Conservation (phyloP, 2,113 vertebrate genomes). For the Oncorhynchus masou region DNA sequence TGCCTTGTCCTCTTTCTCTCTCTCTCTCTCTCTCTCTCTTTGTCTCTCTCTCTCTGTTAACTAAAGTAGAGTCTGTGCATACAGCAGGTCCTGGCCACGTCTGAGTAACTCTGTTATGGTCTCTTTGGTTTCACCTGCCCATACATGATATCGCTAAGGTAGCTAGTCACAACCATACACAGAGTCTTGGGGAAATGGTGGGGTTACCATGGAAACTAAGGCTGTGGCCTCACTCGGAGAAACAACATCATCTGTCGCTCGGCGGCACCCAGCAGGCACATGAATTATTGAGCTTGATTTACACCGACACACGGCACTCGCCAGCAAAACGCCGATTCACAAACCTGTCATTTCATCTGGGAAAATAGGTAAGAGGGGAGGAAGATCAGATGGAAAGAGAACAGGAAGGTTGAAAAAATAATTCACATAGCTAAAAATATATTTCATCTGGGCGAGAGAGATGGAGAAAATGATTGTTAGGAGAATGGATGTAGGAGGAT, state of each 20-base stretch:
- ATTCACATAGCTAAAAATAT: too few relatives aligned
- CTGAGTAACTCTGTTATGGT: too few relatives aligned
- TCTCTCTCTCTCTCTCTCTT: not conserved
- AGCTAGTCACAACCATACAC: not conserved
- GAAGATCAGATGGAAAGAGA: not conserved
- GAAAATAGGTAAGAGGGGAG: slow-evolving; percentile 10
- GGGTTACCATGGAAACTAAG: slow-evolving; percentile 70
- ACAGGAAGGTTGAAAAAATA: not conserved
- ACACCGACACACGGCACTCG: slow-evolving; percentile 25
- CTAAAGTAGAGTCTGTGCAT: too few relatives aligned
- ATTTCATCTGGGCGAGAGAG: not conserved
- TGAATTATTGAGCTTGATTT: slow-evolving; percentile 69
- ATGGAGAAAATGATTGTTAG: not conserved
- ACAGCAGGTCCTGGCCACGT: too few relatives aligned
- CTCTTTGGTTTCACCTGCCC: too few relatives aligned
- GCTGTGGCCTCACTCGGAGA: not conserved
- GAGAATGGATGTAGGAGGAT: not conserved
- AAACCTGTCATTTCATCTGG: slow-evolving; percentile 6
- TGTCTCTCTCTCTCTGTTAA: too few relatives aligned
- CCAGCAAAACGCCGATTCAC: not conserved
- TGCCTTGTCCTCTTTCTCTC: not conserved
- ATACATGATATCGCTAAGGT: not conserved
- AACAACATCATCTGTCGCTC: slow-evolving; percentile 60
- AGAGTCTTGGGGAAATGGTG: slow-evolving; percentile 17
- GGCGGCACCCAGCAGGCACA: slow-evolving; percentile 23